These are phyloP conservation scores for Ptilorrhoa leucosticta DNA, from an alignment of 2,113 vertebrate genomes.

Conservation along the genomic window DNA sequence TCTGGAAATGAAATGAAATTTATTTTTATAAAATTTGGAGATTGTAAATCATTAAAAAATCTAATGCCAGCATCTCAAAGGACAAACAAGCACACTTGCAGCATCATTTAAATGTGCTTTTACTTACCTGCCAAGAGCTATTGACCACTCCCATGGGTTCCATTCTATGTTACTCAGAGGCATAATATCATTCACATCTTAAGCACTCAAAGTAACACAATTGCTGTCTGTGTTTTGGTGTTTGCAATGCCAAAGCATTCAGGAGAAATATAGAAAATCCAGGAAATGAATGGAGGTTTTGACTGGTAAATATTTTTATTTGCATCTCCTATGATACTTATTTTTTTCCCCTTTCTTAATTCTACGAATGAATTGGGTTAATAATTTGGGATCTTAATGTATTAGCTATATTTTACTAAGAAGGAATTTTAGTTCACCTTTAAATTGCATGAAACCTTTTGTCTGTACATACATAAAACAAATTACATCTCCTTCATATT, in stretches of 20 bases:
- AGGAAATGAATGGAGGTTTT: background rate
- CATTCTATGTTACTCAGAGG: background rate
- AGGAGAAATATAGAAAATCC: background rate
- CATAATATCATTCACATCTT: background rate
- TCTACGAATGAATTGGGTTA: background rate
- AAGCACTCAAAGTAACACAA: background rate
- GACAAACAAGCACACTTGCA: background rate
- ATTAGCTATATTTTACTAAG: conserved; percentile 44
- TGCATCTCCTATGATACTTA: background rate
- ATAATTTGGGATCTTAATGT: conserved; percentile 41
- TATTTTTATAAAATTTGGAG: background rate
- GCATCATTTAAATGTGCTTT: background rate
- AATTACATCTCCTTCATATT: conserved; percentile 16
- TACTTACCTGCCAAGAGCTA: background rate
- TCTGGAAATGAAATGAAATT: background rate
- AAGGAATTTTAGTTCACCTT: conserved; percentile 10
- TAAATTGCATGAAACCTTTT: conserved; percentile 21
- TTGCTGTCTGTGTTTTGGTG: background rate
- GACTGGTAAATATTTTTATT: background rate
- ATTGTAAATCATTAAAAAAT: background rate
- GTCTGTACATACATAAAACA: background rate
- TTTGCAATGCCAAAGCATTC: conserved; percentile 4
- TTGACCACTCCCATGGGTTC: background rate
- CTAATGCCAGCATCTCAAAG: background rate
- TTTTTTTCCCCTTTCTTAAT: background rate